Base-by-base conservation (phyloP, 2,888 invertebrate genomes). In the Cryptus viduatorius region DNA sequence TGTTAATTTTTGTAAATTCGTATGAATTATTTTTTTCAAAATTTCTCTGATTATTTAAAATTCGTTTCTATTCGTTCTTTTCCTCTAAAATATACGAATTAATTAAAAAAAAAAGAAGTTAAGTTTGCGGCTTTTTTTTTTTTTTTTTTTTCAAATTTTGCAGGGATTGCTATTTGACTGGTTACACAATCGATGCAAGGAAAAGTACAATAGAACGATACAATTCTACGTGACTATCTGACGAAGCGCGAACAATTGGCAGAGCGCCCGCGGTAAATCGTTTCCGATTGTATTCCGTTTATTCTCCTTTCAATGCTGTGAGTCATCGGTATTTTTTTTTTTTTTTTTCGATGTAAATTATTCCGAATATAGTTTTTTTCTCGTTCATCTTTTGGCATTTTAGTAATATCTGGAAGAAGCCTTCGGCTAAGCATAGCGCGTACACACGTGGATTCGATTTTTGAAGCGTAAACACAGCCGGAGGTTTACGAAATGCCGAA, bases 361-460 rank as follows among this genome's bases (percentile, higher is more conserved):
- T 56, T 3, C 10, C 24, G 2, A 10, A 19, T 8, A 14, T 10
- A 3, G 10, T 2, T 24, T 19, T 56, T 7, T 56, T 24, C 24
- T 16, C 19, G 4, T 65, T 46, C 19, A n/a, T 50, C 10, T 78
- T 14, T 50, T 8, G 1, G 71, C 29, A 72, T 31, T 69, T 37
- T 65, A 5, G 53, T 46, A 53, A 50, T 14, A 53, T 24, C 4
- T 12, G 3, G 29, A 10, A 29, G 48, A 19, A 53, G 67, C 10
- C 8, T 37, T 56, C 56, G 56, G 56, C 12, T 56, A 59, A 31
- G 59, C 31, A 29, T 31, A 59, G 31, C 3, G 59, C 24, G 31
- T 12, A 19, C 44, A 61, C 84, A 84, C 84, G 77, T 84, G 84
- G 72, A 80, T 64, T 68, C 80, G 77, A 84, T 84, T 84, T 53